phyloP scores from a whole-genome alignment of 1,140 invertebrate species.

The Lepidurus arcticus region DNA sequence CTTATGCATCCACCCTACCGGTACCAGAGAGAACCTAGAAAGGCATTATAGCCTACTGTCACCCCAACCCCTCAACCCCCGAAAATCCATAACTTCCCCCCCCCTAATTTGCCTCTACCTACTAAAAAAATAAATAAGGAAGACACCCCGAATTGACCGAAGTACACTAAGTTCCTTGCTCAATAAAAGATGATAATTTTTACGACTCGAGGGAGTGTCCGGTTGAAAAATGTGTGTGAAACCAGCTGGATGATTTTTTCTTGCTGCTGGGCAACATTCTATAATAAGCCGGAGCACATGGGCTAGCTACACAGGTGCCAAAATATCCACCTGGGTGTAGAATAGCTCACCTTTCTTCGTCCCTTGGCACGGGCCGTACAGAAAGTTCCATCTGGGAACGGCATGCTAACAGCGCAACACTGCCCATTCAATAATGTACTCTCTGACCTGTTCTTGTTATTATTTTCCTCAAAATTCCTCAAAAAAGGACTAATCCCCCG shows the following conservation, averaged over 20 bases:
- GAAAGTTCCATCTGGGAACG: neutral
- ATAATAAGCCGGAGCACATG: conserved; percentile 7
- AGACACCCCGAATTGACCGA: too few relatives aligned
- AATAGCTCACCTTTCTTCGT: conserved; percentile 16
- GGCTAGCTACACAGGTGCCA: conserved; percentile 11
- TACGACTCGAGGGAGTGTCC: neutral
- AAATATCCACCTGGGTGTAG: conserved; percentile 6
- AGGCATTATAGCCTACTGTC: neutral
- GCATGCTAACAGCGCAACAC: neutral
- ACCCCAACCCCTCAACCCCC: neutral
- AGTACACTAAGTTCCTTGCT: too few relatives aligned
- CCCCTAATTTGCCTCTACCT: too few relatives aligned
- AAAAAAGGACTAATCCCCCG: too few relatives aligned
- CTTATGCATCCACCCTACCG: neutral
- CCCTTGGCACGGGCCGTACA: neutral
- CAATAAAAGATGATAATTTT: too few relatives aligned
- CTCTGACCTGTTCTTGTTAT: too few relatives aligned
- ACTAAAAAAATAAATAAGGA: too few relatives aligned
- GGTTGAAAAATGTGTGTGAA: neutral
- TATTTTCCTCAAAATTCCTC: too few relatives aligned
- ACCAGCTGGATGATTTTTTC: neutral
- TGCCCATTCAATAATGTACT: neutral
- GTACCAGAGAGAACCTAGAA: too few relatives aligned
- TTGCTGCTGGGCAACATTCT: conserved; percentile 3
- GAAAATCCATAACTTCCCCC: neutral